These are phyloP conservation scores for Lophochroa leadbeateri DNA, from an alignment of 2,113 vertebrate species.

Conservation along the genomic window DNA sequence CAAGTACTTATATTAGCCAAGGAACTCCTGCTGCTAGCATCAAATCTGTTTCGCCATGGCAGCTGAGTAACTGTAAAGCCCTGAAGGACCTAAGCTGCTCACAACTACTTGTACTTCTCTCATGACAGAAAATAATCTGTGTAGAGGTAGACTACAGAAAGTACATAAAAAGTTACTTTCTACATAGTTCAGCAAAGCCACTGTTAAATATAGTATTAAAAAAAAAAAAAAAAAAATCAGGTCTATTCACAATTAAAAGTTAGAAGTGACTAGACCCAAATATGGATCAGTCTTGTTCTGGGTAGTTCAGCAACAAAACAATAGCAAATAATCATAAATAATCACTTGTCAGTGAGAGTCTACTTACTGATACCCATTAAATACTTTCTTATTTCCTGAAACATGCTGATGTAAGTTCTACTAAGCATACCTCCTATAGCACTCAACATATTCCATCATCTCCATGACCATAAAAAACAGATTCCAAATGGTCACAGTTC, in stretches of 20 bases:
- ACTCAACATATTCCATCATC: neutral
- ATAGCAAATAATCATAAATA: neutral
- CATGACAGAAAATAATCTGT: neutral
- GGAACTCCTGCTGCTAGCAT: constrained; percentile 18
- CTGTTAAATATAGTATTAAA: neutral
- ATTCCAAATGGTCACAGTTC: neutral
- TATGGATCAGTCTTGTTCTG: neutral
- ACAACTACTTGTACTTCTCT: neutral
- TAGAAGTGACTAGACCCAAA: neutral
- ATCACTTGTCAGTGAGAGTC: neutral
- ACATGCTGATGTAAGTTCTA: neutral
- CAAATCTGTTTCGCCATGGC: neutral
- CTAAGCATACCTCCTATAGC: neutral
- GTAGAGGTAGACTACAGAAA: neutral
- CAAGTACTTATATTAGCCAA: constrained; percentile 4
- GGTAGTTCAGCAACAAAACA: neutral
- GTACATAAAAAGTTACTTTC: neutral
- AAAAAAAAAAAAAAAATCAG: neutral
- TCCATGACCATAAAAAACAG: neutral
- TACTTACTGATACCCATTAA: neutral
- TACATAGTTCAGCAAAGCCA: neutral
- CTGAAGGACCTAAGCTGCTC: neutral
- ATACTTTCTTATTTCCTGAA: neutral
- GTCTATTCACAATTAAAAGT: neutral
- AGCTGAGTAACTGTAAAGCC: neutral